These are phyloP conservation scores for Machaerirhynchus nigripectus DNA, from an alignment of 2,113 vertebrate genomes.

Conservation along the genomic window DNA sequence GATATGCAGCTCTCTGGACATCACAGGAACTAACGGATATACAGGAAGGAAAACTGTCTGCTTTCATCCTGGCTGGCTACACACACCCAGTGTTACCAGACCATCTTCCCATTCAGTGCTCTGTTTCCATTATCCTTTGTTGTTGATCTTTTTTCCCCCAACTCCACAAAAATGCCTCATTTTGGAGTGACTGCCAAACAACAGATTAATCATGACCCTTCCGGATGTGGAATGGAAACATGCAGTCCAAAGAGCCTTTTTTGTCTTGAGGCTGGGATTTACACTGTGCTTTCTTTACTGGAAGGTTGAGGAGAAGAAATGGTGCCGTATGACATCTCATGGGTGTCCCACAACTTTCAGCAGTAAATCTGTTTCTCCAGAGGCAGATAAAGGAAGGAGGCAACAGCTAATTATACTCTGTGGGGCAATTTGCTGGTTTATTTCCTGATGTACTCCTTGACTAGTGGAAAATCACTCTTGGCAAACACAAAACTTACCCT, in stretches of 20 bases:
- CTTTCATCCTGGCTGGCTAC: neutral
- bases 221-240: neutral
- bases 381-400: neutral
- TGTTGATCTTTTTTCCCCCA: neutral
- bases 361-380: neutral
- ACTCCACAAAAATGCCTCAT: accelerated
- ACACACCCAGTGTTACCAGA: neutral
- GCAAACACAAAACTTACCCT: conserved; percentile 42
- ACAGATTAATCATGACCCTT: neutral
- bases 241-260: neutral
- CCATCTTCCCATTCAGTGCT: neutral
- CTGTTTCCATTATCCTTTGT: neutral
- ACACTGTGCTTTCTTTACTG: neutral
- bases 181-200: neutral
- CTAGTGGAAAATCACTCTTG: conserved; percentile 51
- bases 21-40: neutral
- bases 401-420: neutral
- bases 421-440: neutral
- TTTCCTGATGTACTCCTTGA: neutral
- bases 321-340: neutral
- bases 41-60: neutral
- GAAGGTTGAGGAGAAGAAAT: neutral
- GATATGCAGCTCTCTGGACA: neutral
- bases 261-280: neutral
- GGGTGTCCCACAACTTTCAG: neutral